phyloP scores from a whole-genome alignment of 1,140 invertebrate species.

The Schlechtendalia chinensis region DNA sequence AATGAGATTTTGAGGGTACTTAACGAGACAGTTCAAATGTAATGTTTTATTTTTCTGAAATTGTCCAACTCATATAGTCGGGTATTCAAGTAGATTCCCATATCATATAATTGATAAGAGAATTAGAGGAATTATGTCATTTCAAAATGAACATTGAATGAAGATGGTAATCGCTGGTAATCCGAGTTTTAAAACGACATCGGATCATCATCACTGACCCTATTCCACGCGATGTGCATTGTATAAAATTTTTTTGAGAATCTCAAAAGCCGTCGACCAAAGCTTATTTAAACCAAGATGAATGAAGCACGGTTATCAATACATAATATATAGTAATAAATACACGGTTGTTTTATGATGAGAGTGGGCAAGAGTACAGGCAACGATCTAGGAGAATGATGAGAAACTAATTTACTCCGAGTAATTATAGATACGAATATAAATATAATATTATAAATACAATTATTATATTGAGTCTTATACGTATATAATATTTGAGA shows the following conservation, averaged over 20 bases:
- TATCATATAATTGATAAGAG: not conserved
- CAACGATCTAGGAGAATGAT: no score
- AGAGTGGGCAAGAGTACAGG: no score
- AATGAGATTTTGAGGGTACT: not conserved
- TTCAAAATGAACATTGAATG: not conserved
- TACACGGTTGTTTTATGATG: no score
- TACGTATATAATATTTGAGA: no score
- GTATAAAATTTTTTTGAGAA: not conserved
- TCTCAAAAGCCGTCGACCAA: conserved; percentile 4
- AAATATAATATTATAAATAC: no score
- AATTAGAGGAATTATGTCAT: not conserved
- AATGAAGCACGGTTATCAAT: conserved; percentile 20
- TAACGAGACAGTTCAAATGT: not conserved
- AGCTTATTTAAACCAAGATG: not conserved
- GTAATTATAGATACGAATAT: no score
- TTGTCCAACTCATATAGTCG: no score
- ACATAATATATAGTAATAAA: no score
- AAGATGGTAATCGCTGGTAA: conserved; percentile 7
- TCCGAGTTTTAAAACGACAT: not conserved
- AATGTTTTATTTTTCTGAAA: not conserved
- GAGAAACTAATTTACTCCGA: no score
- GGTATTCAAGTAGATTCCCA: no score
- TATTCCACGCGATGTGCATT: not conserved
- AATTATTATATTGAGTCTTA: no score
- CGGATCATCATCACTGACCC: not conserved